Conservation (phyloP, 2,888 invertebrate species). For the Diplazon laetatorius region DNA sequence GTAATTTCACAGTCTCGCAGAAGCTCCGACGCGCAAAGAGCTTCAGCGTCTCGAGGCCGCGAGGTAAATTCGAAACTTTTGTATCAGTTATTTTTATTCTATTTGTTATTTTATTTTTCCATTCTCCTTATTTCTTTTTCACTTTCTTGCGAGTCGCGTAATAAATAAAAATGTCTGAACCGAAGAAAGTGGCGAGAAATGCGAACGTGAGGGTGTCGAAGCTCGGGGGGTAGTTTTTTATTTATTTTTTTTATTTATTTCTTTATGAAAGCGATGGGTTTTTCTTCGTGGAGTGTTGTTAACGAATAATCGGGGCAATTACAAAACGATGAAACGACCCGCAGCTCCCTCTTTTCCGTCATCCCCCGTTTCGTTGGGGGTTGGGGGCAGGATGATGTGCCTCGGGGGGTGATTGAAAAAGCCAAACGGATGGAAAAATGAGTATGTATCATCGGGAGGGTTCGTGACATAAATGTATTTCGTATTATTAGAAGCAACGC, state of each 20-base stretch:
- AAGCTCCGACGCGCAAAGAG: constrained; percentile 7
- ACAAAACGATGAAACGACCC: constrained; percentile 21
- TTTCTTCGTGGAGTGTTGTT: constrained; percentile 14
- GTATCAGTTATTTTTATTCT: too few species aligned
- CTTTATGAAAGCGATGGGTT: constrained; percentile 34
- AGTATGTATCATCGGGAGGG: not conserved
- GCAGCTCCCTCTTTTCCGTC: not conserved
- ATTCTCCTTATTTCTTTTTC: too few species aligned
- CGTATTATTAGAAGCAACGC: constrained; percentile 28
- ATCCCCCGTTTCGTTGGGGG: too few species aligned
- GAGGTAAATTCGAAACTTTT: constrained; percentile 30
- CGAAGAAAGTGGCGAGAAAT: constrained; percentile 7
- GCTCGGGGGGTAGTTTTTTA: constrained; percentile 22
- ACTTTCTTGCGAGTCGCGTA: too few species aligned
- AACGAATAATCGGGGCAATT: constrained; percentile 44
- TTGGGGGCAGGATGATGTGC: constrained; percentile 42
- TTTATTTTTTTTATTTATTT: too few species aligned
- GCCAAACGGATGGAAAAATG: constrained; percentile 50
- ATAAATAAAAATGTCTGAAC: too few species aligned
- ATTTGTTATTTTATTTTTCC: too few species aligned
- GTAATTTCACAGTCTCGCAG: constrained; percentile 49
- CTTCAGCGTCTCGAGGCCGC: constrained; percentile 32
- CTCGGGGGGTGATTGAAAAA: constrained; percentile 66
- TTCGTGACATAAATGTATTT: constrained; percentile 44
- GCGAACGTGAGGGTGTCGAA: constrained; percentile 1